Evolutionary conservation across 2,888 invertebrate genomes (phyloP).

Genomic region (Drosophila vallismaia): DNA sequence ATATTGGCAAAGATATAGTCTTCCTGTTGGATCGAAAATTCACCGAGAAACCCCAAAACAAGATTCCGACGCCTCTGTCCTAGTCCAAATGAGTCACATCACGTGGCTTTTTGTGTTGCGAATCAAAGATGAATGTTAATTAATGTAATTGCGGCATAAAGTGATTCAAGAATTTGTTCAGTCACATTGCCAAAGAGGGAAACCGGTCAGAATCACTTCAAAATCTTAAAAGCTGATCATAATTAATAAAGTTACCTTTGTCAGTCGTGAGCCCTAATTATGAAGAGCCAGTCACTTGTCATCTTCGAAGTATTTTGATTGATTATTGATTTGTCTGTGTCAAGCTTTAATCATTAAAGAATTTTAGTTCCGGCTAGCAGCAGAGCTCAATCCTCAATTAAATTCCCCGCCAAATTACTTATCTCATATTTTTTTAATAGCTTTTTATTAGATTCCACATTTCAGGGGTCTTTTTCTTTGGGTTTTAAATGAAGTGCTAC

Average conservation of each 20-base stretch:
- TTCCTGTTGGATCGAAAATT: no score
- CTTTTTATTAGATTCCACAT: slow-evolving; percentile 24
- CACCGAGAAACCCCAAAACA: no score
- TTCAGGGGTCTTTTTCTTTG: slow-evolving; percentile 12
- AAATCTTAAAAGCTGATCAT: slow-evolving; percentile 1
- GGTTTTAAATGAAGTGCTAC: slow-evolving; percentile 44
- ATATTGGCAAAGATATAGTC: neutral
- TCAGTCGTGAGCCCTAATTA: slow-evolving; percentile 11
- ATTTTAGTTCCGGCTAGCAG: slow-evolving; percentile 32
- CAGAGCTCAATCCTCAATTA: slow-evolving; percentile 11
- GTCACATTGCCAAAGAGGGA: neutral
- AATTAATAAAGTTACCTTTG: slow-evolving; percentile 7
- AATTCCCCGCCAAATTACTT: slow-evolving; percentile 19
- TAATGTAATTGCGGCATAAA: slow-evolving; percentile 17
- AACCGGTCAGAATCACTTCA: slow-evolving; percentile 7
- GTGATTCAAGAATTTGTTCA: neutral
- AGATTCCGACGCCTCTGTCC: no score
- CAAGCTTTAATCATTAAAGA: slow-evolving; percentile 36
- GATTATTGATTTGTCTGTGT: slow-evolving; percentile 6
- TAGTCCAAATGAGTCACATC: slow-evolving; percentile 18
- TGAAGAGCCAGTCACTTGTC: slow-evolving; percentile 16
- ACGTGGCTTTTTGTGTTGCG: slow-evolving; percentile 27
- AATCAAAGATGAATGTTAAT: slow-evolving; percentile 32
- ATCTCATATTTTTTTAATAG: slow-evolving; percentile 21
- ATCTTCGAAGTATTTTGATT: slow-evolving; percentile 25